phyloP scores from a whole-genome alignment of 2,888 invertebrate genomes.

The Drosophila picticornis region DNA sequence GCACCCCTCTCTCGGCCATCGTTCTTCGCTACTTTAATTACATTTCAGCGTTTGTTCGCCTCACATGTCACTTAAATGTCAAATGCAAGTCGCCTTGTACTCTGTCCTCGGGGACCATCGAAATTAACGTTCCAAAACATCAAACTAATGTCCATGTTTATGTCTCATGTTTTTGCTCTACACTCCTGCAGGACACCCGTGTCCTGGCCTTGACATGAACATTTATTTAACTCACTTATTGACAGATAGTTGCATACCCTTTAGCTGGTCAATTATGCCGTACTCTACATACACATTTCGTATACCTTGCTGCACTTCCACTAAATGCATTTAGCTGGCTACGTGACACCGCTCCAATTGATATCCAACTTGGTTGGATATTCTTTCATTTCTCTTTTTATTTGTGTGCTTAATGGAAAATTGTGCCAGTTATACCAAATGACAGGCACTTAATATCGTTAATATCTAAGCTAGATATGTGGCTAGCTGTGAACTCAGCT shows the following conservation, averaged over 20 bases:
- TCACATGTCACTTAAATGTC: constrained; percentile 73
- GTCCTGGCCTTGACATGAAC: constrained; percentile 25
- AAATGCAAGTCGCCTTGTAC: constrained; percentile 56
- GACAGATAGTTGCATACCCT: constrained; percentile 59
- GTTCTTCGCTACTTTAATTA: constrained; percentile 53
- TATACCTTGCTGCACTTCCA: constrained; percentile 12
- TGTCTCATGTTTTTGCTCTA: constrained; percentile 14
- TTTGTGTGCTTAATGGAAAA: constrained; percentile 10
- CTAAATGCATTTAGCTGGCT: neutral
- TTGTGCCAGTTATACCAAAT: constrained; percentile 30
- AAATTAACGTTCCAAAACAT: constrained; percentile 30
- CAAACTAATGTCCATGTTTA: constrained; percentile 22
- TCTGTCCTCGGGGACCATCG: constrained; percentile 12
- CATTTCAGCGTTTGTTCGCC: constrained; percentile 48
- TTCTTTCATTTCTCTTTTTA: constrained; percentile 1
- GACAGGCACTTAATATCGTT: constrained; percentile 46
- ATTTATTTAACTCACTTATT: constrained; percentile 55
- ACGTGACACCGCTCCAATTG: constrained; percentile 46
- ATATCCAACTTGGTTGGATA: constrained; percentile 19
- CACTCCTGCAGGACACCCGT: neutral
- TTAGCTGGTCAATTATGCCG: constrained; percentile 65
- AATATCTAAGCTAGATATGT: constrained; percentile 25
- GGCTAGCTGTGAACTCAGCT: neutral
- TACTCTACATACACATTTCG: constrained; percentile 60
- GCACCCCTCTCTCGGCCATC: constrained; percentile 3